Evolutionary conservation across 2,888 invertebrate genomes (phyloP).

Genomic region (Serrognathus titanus): DNA sequence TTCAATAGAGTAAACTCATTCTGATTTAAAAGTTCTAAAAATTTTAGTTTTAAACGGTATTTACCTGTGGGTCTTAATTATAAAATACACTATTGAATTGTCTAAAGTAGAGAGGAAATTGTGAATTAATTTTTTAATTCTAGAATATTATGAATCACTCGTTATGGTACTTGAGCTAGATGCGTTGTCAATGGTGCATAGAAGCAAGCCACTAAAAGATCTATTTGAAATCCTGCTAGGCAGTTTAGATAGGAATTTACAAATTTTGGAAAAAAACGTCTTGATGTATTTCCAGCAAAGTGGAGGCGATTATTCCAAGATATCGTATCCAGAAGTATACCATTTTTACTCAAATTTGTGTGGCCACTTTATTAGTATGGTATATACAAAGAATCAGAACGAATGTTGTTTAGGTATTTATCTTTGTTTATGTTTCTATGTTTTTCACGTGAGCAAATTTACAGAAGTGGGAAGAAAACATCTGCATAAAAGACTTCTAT

Average conservation of each 20-base stretch:
- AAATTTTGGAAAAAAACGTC: constrained; percentile 62
- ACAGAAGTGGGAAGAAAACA: constrained; percentile 62
- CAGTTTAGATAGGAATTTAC: constrained; percentile 67
- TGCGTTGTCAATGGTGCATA: constrained; percentile 67
- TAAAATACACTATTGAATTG: too few species aligned
- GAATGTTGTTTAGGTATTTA: constrained; percentile 35
- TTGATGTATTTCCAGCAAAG: constrained; percentile 52
- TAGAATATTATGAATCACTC: constrained; percentile 48
- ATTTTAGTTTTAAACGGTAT: too few species aligned
- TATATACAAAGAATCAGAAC: constrained; percentile 63
- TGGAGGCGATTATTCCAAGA: constrained; percentile 27
- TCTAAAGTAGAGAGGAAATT: background rate
- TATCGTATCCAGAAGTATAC: constrained; percentile 60
- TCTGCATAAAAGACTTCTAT: constrained; percentile 68
- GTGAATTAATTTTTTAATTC: constrained; percentile 22
- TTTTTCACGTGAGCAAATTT: constrained; percentile 27
- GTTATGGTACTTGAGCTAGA: constrained; percentile 66
- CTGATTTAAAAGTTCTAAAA: too few species aligned
- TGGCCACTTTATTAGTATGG: constrained; percentile 73
- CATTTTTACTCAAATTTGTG: constrained; percentile 72
- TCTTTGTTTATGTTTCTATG: background rate
- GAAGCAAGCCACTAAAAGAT: constrained; percentile 60
- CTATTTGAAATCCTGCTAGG: constrained; percentile 73
- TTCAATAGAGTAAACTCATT: too few species aligned
- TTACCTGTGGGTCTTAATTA: too few species aligned